phyloP scores from a whole-genome alignment of 1,140 invertebrate species.

The Apocrypta bakeri region DNA sequence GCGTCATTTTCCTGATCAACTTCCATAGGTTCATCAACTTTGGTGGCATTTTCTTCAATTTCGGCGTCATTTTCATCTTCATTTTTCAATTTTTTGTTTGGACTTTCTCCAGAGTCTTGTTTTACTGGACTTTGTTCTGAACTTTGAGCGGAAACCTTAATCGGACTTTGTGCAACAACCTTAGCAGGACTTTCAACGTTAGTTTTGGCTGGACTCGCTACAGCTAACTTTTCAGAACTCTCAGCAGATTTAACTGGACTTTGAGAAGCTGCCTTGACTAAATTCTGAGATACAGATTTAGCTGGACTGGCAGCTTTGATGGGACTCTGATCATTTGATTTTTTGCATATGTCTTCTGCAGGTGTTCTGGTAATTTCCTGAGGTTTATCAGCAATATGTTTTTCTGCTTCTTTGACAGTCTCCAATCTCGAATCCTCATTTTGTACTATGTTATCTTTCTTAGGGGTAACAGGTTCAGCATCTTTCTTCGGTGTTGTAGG shows the following conservation, averaged over 20 bases:
- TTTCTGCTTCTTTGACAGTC: conserved; percentile 50
- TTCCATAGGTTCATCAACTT: conserved; percentile 47
- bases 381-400: conserved; percentile 42
- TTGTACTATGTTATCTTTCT: conserved; percentile 35
- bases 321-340: conserved; percentile 35
- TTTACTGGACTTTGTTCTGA: conserved; percentile 2
- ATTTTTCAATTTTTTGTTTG: conserved; percentile 31
- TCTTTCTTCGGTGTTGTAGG: conserved; percentile 34
- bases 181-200: conserved; percentile 21
- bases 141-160: neutral
- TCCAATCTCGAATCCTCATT: conserved; percentile 43
- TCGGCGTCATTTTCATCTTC: conserved; percentile 6
- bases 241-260: conserved; percentile 49
- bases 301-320: conserved; percentile 34
- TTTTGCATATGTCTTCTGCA: conserved; percentile 49
- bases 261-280: conserved; percentile 15
- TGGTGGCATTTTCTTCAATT: neutral
- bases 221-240: conserved; percentile 12
- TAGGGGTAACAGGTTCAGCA: neutral
- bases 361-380: conserved; percentile 53
- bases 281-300: conserved; percentile 13
- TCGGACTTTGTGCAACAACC: conserved; percentile 9
- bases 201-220: conserved; percentile 25
- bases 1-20: conserved; percentile 50
- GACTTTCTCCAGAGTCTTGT: conserved; percentile 20